phyloP scores from a whole-genome alignment of 92 coral and sea anemone genomes.

The Zoanthus sociatus region DNA sequence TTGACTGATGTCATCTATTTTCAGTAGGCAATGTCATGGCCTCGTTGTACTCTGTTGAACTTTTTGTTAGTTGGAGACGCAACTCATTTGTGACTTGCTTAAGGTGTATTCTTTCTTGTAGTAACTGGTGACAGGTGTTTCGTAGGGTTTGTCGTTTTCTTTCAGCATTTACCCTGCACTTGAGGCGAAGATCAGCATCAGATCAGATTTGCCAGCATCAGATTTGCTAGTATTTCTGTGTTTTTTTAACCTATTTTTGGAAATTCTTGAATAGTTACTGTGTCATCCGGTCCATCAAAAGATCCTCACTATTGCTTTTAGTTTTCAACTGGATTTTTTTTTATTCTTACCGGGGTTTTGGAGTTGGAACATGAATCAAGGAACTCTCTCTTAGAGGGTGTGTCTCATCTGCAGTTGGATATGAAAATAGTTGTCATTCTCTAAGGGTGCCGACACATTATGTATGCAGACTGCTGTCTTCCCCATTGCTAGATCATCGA shows the following conservation, averaged over 20 bases:
- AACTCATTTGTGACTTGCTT: too few species aligned
- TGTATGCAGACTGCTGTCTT: slow-evolving; percentile 1
- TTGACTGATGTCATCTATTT: too few species aligned
- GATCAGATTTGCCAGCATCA: not conserved
- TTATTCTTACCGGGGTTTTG: slow-evolving; percentile 16
- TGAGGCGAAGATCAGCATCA: too few species aligned
- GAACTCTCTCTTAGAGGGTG: slow-evolving; percentile 17
- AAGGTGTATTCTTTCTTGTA: too few species aligned
- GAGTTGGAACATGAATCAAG: slow-evolving; percentile 14
- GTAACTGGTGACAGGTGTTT: too few species aligned
- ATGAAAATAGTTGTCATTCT: slow-evolving; percentile 6
- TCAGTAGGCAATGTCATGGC: too few species aligned
- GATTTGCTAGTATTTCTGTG: not conserved
- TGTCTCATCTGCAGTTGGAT: slow-evolving; percentile 28
- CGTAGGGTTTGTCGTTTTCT: too few species aligned
- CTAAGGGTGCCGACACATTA: not conserved
- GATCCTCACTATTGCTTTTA: slow-evolving; percentile 20
- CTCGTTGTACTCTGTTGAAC: too few species aligned
- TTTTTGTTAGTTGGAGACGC: too few species aligned
- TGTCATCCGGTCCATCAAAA: slow-evolving; percentile 19
- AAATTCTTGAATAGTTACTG: not conserved
- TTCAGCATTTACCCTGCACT: too few species aligned
- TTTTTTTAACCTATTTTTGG: slow-evolving; percentile 3
- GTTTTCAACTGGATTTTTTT: slow-evolving; percentile 16
- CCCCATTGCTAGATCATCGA: slow-evolving; percentile 17